Conservation (phyloP, 2,113 vertebrate genomes). For the Columbina picui region DNA sequence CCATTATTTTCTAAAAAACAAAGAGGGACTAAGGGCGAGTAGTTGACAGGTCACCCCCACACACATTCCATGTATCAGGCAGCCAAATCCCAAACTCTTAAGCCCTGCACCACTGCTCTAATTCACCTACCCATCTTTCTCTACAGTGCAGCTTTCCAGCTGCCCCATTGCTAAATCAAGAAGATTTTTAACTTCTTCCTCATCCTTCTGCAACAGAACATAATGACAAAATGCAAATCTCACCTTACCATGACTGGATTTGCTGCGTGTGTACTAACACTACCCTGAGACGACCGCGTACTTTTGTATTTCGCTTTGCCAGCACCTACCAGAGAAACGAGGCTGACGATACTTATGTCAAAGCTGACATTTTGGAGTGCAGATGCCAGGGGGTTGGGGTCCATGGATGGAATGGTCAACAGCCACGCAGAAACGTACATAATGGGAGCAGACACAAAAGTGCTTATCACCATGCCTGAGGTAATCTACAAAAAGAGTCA, state of each 20-base stretch:
- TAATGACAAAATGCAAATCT: fast-evolving
- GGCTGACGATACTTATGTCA: constrained; percentile 92
- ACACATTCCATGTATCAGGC: background rate
- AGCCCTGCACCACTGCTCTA: background rate
- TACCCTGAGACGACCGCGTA: background rate
- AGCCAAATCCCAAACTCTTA: background rate
- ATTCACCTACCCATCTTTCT: background rate
- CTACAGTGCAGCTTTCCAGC: background rate
- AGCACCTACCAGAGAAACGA: constrained; percentile 90
- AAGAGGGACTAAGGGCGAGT: background rate
- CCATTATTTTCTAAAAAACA: background rate
- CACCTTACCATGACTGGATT: background rate
- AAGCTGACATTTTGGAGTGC: constrained; percentile 92
- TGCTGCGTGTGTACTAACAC: background rate
- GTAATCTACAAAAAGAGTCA: constrained; percentile 81
- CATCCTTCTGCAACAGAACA: background rate
- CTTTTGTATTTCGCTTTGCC: background rate
- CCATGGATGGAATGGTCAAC: constrained; percentile 89
- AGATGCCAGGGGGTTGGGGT: constrained; percentile 83
- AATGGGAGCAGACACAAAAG: constrained; percentile 95
- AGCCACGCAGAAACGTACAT: constrained; percentile 97
- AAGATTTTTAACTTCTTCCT: background rate
- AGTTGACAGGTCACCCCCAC: background rate
- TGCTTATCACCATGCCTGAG: constrained; percentile 96
- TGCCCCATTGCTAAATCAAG: background rate